Conservation (phyloP, 2,113 vertebrate species). For the Scatophagus argus region DNA sequence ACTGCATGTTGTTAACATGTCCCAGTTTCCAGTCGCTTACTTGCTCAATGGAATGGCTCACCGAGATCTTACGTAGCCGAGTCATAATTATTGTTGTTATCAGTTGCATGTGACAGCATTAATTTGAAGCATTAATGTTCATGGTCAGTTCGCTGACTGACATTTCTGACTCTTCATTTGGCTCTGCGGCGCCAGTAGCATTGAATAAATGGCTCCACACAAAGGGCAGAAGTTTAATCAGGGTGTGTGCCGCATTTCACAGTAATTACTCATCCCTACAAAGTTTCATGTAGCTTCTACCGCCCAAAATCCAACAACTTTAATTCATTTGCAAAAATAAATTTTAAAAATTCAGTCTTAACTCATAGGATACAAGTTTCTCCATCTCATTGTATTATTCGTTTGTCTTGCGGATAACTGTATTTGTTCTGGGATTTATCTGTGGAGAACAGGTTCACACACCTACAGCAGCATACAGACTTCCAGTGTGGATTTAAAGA, state of each 20-base stretch:
- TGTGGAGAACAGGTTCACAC: not conserved
- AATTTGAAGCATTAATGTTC: not conserved
- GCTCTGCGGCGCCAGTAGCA: not conserved
- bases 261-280: not conserved
- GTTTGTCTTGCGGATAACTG: not conserved
- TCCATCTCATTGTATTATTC: too few species aligned
- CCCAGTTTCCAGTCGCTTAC: not conserved
- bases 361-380: not conserved
- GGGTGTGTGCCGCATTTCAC: not conserved
- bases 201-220: not conserved
- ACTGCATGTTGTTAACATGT: not conserved
- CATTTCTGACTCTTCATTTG: not conserved
- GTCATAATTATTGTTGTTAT: not conserved
- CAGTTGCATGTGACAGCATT: not conserved
- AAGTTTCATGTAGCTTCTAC: not conserved
- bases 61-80: not conserved
- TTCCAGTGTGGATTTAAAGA: constrained; percentile 4
- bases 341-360: too few species aligned
- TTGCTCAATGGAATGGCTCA: too few species aligned
- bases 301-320: not conserved
- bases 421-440: not conserved
- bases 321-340: not conserved
- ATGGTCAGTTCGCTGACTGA: not conserved
- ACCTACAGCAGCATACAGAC: not conserved
- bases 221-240: not conserved